Evolutionary conservation across 2,113 vertebrate genomes (phyloP), one percentile per base, ranked within the genome.

Genomic region (Todiramphus chloris): DNA sequence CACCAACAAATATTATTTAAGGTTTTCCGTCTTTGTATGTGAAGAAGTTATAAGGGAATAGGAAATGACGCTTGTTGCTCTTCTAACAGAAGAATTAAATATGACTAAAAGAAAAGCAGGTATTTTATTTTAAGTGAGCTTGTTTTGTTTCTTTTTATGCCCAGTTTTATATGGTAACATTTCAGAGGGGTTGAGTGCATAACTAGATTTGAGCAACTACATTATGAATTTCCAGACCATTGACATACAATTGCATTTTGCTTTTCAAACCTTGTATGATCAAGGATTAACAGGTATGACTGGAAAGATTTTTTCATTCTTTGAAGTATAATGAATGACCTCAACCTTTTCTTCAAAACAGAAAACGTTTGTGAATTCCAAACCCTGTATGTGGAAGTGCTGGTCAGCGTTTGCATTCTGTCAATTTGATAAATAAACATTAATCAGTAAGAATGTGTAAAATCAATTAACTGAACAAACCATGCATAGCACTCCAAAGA

Each of bases 381-480:
- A 80, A 64, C 58, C 6, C 28, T 25, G 18, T 91, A 41, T 96
- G 79, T 81, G 27, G 31, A 86, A 95, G 15, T 81, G 31, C 48
- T 95, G 89, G 78, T 75, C 91, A 96, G 90, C 66, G 95, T 97
- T 96, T 97, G 87, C 90, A 95, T 97, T 96, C 91, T 31, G 53
- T 41, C 86, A 94, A 70, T 75, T 86, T 81, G 73, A 86, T 92
- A 97, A 96, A 95, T 92, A 96, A 95, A 83, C 76, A 92, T 78
- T 93, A 95, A 96, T 95, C 79, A 72, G 83, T 72, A 87, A 95
- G 91, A 96, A 87, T 70, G 70, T 31, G 21, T 85, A 91, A 96
- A 97, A 97, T 98, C 92, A 98, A 97, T 98, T 97, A 98, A 85
- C 74, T 93, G 91, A 97, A 79, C 63, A 95, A 97, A 68, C 79